Conservation (phyloP, 2,113 vertebrate species). For the Prunella himalayana region DNA sequence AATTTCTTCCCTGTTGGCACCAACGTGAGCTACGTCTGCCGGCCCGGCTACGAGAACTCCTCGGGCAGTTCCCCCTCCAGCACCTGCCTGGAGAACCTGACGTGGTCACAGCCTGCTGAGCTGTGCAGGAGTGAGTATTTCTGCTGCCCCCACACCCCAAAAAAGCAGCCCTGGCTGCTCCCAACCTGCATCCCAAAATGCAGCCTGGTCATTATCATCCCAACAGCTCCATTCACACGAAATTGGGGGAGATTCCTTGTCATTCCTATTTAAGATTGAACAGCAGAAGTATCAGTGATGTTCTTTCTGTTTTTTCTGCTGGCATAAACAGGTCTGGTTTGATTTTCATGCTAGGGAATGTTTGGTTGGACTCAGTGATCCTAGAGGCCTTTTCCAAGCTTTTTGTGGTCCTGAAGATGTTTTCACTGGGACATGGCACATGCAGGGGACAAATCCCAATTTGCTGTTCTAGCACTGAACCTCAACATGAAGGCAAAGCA, state of each 20-base stretch:
- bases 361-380: background rate
- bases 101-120: slow-evolving; percentile 6
- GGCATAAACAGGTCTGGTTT: background rate
- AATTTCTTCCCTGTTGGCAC: background rate
- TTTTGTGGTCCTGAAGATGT: fast-evolving
- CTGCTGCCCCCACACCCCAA: background rate
- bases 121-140: slow-evolving; percentile 56
- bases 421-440: background rate
- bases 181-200: background rate
- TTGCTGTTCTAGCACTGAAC: fast-evolving
- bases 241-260: background rate
- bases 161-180: background rate
- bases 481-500: background rate
- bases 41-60: slow-evolving; percentile 37
- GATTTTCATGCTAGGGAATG: background rate
- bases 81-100: slow-evolving; percentile 36
- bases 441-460: fast-evolving
- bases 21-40: slow-evolving; percentile 53
- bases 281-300: background rate
- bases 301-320: background rate
- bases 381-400: background rate
- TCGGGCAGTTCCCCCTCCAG: background rate
- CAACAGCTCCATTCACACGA: fast-evolving
- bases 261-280: fast-evolving
- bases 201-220: fast-evolving